Conservation (phyloP, 2,888 invertebrate genomes). For the Timandra comae region DNA sequence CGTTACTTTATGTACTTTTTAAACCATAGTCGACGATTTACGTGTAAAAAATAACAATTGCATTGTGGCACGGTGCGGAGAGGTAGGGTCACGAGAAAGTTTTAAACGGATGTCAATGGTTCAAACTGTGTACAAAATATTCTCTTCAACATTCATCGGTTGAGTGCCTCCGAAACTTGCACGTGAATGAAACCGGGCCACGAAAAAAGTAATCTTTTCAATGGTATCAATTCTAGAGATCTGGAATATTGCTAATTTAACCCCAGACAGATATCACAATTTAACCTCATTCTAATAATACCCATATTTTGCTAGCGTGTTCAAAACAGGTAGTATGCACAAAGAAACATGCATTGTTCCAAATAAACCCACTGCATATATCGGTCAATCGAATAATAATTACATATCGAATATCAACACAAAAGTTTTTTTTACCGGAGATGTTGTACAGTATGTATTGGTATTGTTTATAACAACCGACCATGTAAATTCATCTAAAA, state of each 20-base stretch:
- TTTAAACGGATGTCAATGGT: constrained; percentile 34
- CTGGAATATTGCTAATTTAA: too few relatives aligned
- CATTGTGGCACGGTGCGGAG: constrained; percentile 5
- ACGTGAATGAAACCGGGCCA: constrained; percentile 58
- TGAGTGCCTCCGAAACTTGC: constrained; percentile 14
- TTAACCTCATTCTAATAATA: too few relatives aligned
- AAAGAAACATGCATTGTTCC: too few relatives aligned
- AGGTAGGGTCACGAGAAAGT: constrained; percentile 43
- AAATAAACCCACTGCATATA: too few relatives aligned
- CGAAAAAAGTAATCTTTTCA: too few relatives aligned
- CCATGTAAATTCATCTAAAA: neutral
- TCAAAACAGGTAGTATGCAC: too few relatives aligned
- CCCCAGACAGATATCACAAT: too few relatives aligned
- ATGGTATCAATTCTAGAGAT: too few relatives aligned
- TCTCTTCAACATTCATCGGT: constrained; percentile 36
- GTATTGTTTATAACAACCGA: neutral
- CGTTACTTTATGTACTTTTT: constrained; percentile 10
- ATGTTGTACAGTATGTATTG: too few relatives aligned
- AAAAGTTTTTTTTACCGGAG: too few relatives aligned
- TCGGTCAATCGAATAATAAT: too few relatives aligned
- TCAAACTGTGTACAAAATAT: constrained; percentile 38
- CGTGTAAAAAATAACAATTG: constrained; percentile 20
- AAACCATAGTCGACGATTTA: constrained; percentile 10
- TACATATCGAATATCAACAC: too few relatives aligned
- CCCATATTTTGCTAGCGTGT: constrained; percentile 5